A percentile compares a stretch with the other conserved stretches of the same genome.
These are phyloP conservation scores for Hormiphora californensis DNA, from an alignment of 37 sponge, comb jelly and placozoan species.

Conservation along the genomic window DNA sequence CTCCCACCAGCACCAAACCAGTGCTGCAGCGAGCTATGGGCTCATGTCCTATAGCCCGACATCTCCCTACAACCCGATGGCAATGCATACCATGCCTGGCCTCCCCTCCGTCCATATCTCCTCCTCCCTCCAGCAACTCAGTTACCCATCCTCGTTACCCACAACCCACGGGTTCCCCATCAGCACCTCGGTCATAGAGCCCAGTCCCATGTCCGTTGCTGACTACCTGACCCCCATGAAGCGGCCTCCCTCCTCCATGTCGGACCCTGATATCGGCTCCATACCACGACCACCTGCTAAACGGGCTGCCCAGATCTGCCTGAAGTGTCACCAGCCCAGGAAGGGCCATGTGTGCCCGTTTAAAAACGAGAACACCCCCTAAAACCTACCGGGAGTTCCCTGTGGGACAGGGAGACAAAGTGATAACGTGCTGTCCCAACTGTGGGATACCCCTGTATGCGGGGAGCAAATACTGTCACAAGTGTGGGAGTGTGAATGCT, in stretches of 20 bases:
- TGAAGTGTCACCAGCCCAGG: conserved; percentile 52
- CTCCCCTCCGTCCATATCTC: conserved; percentile 50
- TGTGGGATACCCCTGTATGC: conserved; percentile 50
- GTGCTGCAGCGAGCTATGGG: not conserved
- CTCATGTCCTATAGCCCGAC: conserved; percentile 46
- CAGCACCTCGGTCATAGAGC: not conserved
- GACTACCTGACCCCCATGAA: conserved; percentile 55
- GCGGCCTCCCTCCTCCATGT: conserved; percentile 36
- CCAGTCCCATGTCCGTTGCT: conserved; percentile 50
- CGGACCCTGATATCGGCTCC: conserved; percentile 14
- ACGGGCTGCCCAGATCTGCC: conserved; percentile 49
- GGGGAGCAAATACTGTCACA: conserved; percentile 49
- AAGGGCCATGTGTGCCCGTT: conserved; percentile 49
- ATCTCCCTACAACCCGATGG: conserved; percentile 30
- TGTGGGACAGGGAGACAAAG: conserved; percentile 53
- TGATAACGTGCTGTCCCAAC: conserved; percentile 51
- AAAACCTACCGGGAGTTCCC: conserved; percentile 52
- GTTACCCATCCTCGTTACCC: conserved; percentile 18
- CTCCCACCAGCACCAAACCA: conserved; percentile 27
- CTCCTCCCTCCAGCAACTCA: conserved; percentile 52
- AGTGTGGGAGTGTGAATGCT: conserved; percentile 42
- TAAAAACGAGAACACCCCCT: conserved; percentile 38
- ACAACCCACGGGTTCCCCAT: conserved; percentile 25
- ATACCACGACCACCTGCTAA: conserved; percentile 47
- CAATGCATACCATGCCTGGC: not conserved